phyloP scores from a whole-genome alignment of 2,888 invertebrate species.

The Spialia ferax region DNA sequence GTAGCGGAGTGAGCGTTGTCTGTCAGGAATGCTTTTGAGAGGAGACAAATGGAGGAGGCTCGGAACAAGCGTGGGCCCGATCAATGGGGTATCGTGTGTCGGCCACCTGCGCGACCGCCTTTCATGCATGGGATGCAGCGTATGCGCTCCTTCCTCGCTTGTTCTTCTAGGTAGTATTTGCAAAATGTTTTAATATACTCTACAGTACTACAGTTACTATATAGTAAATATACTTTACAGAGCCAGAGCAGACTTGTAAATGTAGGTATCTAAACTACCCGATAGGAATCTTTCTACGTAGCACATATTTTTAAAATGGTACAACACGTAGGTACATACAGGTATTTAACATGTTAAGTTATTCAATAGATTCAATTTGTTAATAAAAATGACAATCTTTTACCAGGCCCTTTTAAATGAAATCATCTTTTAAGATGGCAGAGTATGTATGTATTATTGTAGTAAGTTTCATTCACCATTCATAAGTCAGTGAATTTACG shows the following conservation, averaged over 20 bases:
- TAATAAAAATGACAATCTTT: too few relatives aligned
- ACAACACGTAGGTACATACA: too few relatives aligned
- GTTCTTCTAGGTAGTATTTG: slow-evolving; percentile 40
- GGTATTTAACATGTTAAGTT: background rate
- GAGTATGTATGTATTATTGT: background rate
- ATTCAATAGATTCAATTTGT: too few relatives aligned
- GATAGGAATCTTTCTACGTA: too few relatives aligned
- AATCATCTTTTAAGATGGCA: background rate
- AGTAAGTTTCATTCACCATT: background rate
- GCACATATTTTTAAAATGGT: too few relatives aligned
- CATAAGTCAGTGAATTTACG: background rate
- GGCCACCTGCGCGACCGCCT: slow-evolving; percentile 79
- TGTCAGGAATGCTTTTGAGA: slow-evolving; percentile 81
- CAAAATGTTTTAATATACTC: slow-evolving; percentile 41
- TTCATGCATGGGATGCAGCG: slow-evolving; percentile 49
- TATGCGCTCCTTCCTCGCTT: slow-evolving; percentile 45
- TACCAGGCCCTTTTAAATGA: background rate
- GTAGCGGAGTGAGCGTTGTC: slow-evolving; percentile 80
- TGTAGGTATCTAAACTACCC: too few relatives aligned
- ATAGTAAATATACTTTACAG: too few relatives aligned
- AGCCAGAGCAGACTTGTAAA: too few relatives aligned
- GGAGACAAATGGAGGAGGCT: slow-evolving; percentile 77
- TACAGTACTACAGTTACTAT: too few relatives aligned
- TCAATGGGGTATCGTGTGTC: slow-evolving; percentile 84
- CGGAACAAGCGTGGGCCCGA: slow-evolving; percentile 60